These are phyloP conservation scores for Zophobas morio DNA, from an alignment of 1,140 invertebrate species.

Conservation along the genomic window DNA sequence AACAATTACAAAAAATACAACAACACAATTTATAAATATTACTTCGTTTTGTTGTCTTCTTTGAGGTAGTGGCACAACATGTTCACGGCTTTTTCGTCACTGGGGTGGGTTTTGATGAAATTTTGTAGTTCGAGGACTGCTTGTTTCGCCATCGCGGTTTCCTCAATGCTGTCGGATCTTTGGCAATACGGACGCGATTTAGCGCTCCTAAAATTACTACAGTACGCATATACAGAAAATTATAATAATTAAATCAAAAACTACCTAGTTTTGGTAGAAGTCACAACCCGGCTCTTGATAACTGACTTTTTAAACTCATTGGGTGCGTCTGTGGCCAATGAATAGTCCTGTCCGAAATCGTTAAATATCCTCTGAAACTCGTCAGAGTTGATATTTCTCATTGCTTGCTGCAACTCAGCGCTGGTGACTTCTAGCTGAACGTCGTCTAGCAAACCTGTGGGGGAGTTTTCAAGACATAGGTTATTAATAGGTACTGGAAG, in stretches of 20 bases:
- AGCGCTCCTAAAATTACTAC: too few relatives aligned
- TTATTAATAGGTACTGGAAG: constrained; percentile 51
- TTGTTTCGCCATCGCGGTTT: constrained; percentile 51
- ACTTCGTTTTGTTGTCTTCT: constrained; percentile 50
- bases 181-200: not conserved
- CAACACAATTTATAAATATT: not conserved
- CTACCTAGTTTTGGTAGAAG: not conserved
- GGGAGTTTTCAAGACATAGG: constrained; percentile 21
- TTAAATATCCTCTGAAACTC: constrained; percentile 59
- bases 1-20: constrained; percentile 8
- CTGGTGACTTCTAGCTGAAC: constrained; percentile 33
- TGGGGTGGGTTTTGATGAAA: constrained; percentile 59
- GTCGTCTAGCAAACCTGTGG: constrained; percentile 13
- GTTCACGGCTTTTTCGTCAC: constrained; percentile 41
- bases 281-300: too few relatives aligned
- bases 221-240: not conserved
- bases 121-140: constrained; percentile 53
- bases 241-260: not conserved
- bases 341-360: constrained; percentile 44
- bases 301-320: not conserved
- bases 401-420: constrained; percentile 46
- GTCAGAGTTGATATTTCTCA: constrained; percentile 58
- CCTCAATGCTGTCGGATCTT: constrained; percentile 25
- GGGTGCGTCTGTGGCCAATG: constrained; percentile 9
- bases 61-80: constrained; percentile 58